phyloP scores from a whole-genome alignment of 2,888 invertebrate genomes.

The Axea sp. region DNA sequence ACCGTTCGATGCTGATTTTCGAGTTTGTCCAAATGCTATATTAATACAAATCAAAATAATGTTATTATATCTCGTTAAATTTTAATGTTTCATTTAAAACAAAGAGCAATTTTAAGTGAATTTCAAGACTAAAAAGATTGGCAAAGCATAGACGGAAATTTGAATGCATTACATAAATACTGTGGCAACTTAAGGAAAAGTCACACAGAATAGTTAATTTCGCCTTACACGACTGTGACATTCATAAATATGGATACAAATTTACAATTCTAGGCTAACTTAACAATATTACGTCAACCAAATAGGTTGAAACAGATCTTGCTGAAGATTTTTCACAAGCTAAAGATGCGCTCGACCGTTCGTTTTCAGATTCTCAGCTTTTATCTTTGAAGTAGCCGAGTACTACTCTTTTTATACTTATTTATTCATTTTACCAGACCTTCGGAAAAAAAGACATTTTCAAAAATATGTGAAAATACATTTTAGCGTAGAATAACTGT shows the following conservation, averaged over 20 bases:
- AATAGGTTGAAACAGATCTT: constrained; percentile 4
- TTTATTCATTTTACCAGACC: too few relatives aligned
- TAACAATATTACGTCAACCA: constrained; percentile 28
- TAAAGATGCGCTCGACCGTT: constrained; percentile 24
- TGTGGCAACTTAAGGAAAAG: constrained; percentile 22
- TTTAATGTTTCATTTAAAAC: too few relatives aligned
- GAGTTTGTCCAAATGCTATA: too few relatives aligned
- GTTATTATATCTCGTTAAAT: too few relatives aligned
- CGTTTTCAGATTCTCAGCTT: constrained; percentile 17
- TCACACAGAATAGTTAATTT: constrained; percentile 36
- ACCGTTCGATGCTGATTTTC: too few relatives aligned
- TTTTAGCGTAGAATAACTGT: too few relatives aligned
- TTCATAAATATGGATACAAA: constrained; percentile 46
- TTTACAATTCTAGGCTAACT: constrained; percentile 32
- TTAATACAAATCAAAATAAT: too few relatives aligned
- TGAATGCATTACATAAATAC: constrained; percentile 24
- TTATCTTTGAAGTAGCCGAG: constrained; percentile 45
- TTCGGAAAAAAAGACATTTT: too few relatives aligned
- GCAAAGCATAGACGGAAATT: constrained; percentile 18
- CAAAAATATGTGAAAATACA: too few relatives aligned
- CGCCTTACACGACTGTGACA: constrained; percentile 12
- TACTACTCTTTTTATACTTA: too few relatives aligned
- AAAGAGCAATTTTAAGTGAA: too few relatives aligned
- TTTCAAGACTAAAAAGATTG: too few relatives aligned
- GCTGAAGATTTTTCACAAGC: constrained; percentile 3